These are phyloP conservation scores for Lanistes nyassanus DNA, from an alignment of 1,140 invertebrate genomes.

Conservation along the genomic window DNA sequence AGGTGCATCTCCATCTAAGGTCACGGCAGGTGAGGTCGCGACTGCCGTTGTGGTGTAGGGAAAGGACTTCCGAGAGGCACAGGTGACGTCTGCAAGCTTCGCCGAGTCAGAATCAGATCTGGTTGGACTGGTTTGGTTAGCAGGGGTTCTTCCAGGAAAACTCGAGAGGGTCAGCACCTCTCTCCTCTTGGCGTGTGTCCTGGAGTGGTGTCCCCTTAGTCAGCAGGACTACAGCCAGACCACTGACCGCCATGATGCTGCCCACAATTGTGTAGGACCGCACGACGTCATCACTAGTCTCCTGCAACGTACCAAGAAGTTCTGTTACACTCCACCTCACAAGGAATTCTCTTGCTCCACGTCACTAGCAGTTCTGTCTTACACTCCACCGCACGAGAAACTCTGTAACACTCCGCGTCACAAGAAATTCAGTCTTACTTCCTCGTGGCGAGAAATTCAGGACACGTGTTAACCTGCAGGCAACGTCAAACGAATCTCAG, in stretches of 20 bases:
- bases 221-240: conserved; percentile 1
- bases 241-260: conserved; percentile 8
- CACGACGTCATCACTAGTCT: conserved; percentile 3
- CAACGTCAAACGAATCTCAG: background rate
- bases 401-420: background rate
- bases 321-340: background rate
- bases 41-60: too few species aligned
- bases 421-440: background rate
- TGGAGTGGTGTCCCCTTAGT: conserved; percentile 17
- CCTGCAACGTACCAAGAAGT: too few species aligned
- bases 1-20: too few species aligned
- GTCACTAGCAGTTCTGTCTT: too few species aligned
- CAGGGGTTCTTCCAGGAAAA: too few species aligned
- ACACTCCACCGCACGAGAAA: too few species aligned
- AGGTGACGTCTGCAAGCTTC: too few species aligned
- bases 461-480: background rate
- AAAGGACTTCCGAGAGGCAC: too few species aligned
- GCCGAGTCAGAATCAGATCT: too few species aligned
- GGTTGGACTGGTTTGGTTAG: too few species aligned
- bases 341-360: background rate
- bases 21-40: too few species aligned
- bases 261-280: conserved; percentile 19
- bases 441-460: background rate
- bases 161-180: too few species aligned
- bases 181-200: conserved; percentile 11